phyloP scores from a whole-genome alignment of 2,888 invertebrate species.

The Rotaria magnacalcarata region DNA sequence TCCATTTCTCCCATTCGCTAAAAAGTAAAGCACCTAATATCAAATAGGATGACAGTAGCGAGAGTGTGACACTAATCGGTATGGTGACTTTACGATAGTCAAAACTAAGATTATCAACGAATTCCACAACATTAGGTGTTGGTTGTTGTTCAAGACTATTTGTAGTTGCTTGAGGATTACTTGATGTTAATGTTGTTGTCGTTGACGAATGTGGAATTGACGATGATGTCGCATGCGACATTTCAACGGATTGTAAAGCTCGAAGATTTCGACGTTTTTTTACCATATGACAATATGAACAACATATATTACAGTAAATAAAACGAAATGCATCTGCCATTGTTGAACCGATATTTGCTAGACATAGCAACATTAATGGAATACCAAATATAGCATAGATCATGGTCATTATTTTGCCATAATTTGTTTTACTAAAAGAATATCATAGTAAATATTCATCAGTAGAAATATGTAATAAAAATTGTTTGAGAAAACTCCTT shows the following conservation, averaged over 20 bases:
- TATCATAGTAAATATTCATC: too few species aligned
- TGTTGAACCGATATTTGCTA: slow-evolving; percentile 46
- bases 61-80: slow-evolving; percentile 46
- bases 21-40: slow-evolving; percentile 42
- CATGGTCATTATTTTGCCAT: slow-evolving; percentile 46
- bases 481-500: too few species aligned
- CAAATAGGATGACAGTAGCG: slow-evolving; percentile 43
- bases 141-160: neutral
- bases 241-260: slow-evolving; percentile 36
- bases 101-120: slow-evolving; percentile 39
- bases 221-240: slow-evolving; percentile 21
- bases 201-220: neutral
- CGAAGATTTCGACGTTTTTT: slow-evolving; percentile 40
- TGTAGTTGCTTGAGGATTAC: neutral
- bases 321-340: slow-evolving; percentile 47
- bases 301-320: slow-evolving; percentile 43
- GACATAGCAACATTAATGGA: slow-evolving; percentile 46
- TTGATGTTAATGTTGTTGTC: slow-evolving; percentile 16
- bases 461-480: too few species aligned
- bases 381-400: slow-evolving; percentile 46
- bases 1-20: slow-evolving; percentile 43
- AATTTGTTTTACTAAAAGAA: slow-evolving; percentile 39
- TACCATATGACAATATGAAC: slow-evolving; percentile 46
- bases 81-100: slow-evolving; percentile 46
- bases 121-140: slow-evolving; percentile 36